These are phyloP conservation scores for Illadopsis cleaveri DNA, from an alignment of 2,113 vertebrate genomes.

Conservation along the genomic window DNA sequence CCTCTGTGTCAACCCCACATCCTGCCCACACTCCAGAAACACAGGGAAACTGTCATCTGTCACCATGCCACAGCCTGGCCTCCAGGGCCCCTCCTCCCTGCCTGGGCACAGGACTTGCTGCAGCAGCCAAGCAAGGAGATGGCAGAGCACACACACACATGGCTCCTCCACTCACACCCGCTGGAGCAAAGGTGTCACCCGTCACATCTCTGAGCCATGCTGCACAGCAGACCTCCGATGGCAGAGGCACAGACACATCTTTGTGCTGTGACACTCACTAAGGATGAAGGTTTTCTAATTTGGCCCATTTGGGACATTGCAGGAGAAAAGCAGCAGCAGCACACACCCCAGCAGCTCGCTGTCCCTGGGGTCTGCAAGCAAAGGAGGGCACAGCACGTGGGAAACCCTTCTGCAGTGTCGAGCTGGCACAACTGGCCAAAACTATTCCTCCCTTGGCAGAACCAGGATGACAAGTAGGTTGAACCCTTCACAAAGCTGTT, in stretches of 20 bases:
- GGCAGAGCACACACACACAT: fast-evolving
- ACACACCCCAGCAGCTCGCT: fast-evolving
- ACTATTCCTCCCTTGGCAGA: neutral
- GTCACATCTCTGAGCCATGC: neutral
- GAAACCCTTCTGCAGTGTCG: neutral
- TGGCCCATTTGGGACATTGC: fast-evolving
- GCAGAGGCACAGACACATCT: neutral
- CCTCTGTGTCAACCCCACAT: conserved; percentile 66
- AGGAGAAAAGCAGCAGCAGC: neutral
- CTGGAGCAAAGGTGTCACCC: neutral
- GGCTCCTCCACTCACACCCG: neutral
- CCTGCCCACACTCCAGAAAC: conserved; percentile 37
- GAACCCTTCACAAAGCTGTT: neutral
- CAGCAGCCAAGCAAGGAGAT: neutral
- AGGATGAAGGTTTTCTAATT: neutral
- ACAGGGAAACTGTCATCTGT: neutral
- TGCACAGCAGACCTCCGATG: neutral
- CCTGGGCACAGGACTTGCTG: neutral
- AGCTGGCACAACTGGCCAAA: neutral
- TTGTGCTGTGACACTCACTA: neutral
- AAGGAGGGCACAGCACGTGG: neutral
- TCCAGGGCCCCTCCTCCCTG: neutral
- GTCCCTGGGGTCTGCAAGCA: neutral
- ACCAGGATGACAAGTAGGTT: neutral
- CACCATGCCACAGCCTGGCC: neutral